Evolutionary conservation across 2,888 invertebrate genomes (phyloP).

Genomic region (Nephrotoma flavescens): DNA sequence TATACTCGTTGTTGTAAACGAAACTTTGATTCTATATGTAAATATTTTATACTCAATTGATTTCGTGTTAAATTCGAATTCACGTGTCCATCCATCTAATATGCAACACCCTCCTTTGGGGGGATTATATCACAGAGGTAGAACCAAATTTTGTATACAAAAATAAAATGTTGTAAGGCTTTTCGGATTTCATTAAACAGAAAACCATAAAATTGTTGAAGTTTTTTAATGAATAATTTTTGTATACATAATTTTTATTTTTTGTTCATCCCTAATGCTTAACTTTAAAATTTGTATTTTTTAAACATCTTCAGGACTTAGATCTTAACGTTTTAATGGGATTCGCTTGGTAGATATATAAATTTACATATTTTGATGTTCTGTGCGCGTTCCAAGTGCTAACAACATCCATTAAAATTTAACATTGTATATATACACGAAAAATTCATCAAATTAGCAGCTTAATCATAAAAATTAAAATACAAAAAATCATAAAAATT

Average conservation of each 20-base stretch:
- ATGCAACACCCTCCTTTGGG: not conserved
- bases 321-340: not conserved
- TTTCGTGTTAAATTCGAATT: too few relatives aligned
- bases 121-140: not conserved
- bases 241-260: not conserved
- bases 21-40: too few relatives aligned
- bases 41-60: too few relatives aligned
- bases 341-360: not conserved
- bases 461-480: not conserved
- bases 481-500: not conserved
- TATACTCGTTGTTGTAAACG: too few relatives aligned
- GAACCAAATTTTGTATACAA: not conserved
- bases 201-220: not conserved
- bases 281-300: not conserved
- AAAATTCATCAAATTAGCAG: not conserved
- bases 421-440: not conserved
- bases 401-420: not conserved
- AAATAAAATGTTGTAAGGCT: not conserved
- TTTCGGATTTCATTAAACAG: not conserved
- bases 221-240: not conserved
- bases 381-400: not conserved
- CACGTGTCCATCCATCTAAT: too few relatives aligned
- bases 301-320: not conserved
- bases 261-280: not conserved
- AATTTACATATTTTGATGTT: not conserved